Evolutionary conservation across 2,888 invertebrate genomes (phyloP), one percentile per base, ranked within the genome.

Genomic region (Heliconius ismenius): DNA sequence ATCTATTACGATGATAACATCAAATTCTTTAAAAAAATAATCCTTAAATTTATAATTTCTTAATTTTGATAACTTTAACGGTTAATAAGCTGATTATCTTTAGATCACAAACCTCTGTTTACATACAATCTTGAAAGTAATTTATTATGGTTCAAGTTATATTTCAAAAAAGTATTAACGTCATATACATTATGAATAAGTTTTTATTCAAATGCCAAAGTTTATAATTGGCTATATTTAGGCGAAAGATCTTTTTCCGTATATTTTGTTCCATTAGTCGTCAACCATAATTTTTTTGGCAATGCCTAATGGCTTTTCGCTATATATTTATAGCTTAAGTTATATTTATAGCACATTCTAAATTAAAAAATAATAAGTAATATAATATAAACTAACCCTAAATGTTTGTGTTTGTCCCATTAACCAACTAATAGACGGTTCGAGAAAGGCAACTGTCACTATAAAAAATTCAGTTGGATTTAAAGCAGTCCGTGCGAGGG

Each of bases 401-500:
- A 60, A 85, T 83, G 81, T 84, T 84, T 85, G 86, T 86, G 76
- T 79, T 79, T 80, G 83, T 81, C 82, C 82, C 75, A 79, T 79
- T 89, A 88, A 90, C 86, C 76, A 81, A 90, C 88, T 91, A 91
- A 91, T 86, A 92, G 91, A 86, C 73, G 81, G 76, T 78, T 84
- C 85, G 32, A 79, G 81, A 76, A 89, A 86, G 82, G 76, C 82
- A 76, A 85, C 84, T 84, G 80, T 86, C 81, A 90, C 86, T 90
- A 88, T 32, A 32, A 32, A 92, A 87, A 92, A 84, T 80, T 86
- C 91, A 89, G 92, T 93, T 76, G 93, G 93, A 90, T 93, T 85
- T 80, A 94, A 93, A 91, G 88, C 93, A 83, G 90, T 92, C 79
- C 85, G 92, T 3, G 88, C 89, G 80, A 82, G 93, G 6, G 92